Conservation (phyloP, 1,140 invertebrate genomes). For the Achatina immaculata region DNA sequence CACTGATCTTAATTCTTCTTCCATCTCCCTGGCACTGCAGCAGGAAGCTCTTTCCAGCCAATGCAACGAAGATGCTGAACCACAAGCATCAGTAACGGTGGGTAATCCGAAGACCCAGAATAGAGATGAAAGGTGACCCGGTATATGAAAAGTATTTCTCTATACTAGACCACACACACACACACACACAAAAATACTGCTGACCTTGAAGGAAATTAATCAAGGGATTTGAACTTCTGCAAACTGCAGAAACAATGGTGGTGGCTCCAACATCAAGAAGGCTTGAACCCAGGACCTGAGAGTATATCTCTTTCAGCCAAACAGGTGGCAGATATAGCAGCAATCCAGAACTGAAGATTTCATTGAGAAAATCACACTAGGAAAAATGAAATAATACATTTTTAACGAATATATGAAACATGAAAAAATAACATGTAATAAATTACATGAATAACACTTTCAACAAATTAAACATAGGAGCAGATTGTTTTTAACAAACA, state of each 20-base stretch:
- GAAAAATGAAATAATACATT: constrained; percentile 45
- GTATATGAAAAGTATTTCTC: too few relatives aligned
- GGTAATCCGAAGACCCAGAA: too few relatives aligned
- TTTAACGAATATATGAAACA: background rate
- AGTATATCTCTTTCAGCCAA: constrained; percentile 92
- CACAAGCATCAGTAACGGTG: too few relatives aligned
- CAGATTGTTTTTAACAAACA: background rate
- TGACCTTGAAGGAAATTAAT: constrained; percentile 26
- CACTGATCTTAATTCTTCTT: too few relatives aligned
- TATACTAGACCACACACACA: too few relatives aligned
- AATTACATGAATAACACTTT: background rate
- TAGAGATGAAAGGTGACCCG: too few relatives aligned
- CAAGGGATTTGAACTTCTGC: background rate
- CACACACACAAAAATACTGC: background rate
- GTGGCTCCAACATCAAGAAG: constrained; percentile 75
- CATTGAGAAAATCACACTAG: constrained; percentile 89
- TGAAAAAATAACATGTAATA: constrained; percentile 1
- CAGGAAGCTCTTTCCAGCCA: too few relatives aligned
- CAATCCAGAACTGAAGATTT: constrained; percentile 90
- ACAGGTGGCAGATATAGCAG: constrained; percentile 90
- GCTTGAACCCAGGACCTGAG: constrained; percentile 84
- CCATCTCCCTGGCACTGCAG: too few relatives aligned
- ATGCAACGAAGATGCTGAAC: too few relatives aligned
- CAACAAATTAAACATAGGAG: background rate
- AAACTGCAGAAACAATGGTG: background rate